Percentiles rank a stretch among this genome's conserved stretches.
These are phyloP conservation scores for Naso thynnoides DNA, from an alignment of 2,797 vertebrate genomes.

Conservation along the genomic window DNA sequence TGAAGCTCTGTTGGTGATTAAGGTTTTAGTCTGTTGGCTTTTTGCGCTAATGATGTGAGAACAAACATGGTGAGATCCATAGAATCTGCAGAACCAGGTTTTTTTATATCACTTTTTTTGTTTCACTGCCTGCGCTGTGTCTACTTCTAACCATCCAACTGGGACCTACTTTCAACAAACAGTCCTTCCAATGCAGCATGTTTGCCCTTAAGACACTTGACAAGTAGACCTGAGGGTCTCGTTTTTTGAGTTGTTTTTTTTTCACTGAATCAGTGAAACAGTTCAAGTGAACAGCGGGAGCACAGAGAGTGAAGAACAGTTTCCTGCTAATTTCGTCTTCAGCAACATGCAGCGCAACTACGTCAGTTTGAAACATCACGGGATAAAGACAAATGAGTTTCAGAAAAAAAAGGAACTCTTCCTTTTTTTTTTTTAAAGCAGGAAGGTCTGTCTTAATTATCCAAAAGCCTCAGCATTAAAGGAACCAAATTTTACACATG, in stretches of 20 bases:
- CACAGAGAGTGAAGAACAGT: slow-evolving; percentile 30
- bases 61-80: slow-evolving; percentile 19
- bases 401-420: too few relatives aligned
- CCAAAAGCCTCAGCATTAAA: too few relatives aligned
- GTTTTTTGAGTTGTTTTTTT: neutral
- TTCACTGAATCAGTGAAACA: slow-evolving; percentile 19
- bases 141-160: neutral
- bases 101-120: slow-evolving; percentile 7
- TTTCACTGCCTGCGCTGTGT: slow-evolving; percentile 6
- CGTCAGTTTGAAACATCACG: slow-evolving; percentile 23
- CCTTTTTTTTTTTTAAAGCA: neutral
- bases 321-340: slow-evolving; percentile 62
- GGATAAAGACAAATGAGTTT: slow-evolving; percentile 1
- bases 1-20: slow-evolving; percentile 54
- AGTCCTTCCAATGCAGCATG: neutral
- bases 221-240: slow-evolving; percentile 10
- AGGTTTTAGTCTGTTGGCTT: slow-evolving; percentile 46
- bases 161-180: slow-evolving; percentile 7
- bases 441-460: too few relatives aligned
- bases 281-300: slow-evolving; percentile 40
- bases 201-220: slow-evolving; percentile 25
- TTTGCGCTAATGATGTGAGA: slow-evolving; percentile 47
- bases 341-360: slow-evolving; percentile 23
- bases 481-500: too few relatives aligned
- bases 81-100: neutral